Conservation (phyloP, 2,113 vertebrate genomes). For the Hippoglossus stenolepis region DNA sequence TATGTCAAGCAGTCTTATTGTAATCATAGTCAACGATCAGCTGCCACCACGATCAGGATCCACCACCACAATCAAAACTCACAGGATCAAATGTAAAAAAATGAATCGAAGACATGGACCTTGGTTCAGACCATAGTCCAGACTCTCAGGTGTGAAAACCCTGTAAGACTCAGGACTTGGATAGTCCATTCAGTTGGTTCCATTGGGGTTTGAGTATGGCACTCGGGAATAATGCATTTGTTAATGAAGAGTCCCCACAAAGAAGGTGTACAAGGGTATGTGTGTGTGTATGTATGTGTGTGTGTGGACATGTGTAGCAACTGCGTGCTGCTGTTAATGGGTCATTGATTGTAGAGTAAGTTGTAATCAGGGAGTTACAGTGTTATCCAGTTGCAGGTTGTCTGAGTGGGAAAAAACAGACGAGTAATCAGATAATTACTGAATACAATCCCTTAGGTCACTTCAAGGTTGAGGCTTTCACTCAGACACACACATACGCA, state of each 20-base stretch:
- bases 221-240: not conserved
- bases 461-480: slow-evolving; percentile 56
- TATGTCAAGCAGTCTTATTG: too few relatives aligned
- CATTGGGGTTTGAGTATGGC: not conserved
- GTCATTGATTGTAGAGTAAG: slow-evolving; percentile 69
- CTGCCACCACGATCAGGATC: too few relatives aligned
- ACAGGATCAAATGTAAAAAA: too few relatives aligned
- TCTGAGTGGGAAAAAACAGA: slow-evolving; percentile 59
- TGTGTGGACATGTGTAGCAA: slow-evolving; percentile 13
- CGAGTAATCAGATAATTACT: slow-evolving; percentile 77
- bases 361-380: slow-evolving; percentile 69
- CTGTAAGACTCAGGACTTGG: too few relatives aligned
- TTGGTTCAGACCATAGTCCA: too few relatives aligned
- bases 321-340: slow-evolving; percentile 44
- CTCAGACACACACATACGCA: not conserved
- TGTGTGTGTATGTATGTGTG: slow-evolving; percentile 7
- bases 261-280: not conserved
- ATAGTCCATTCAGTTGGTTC: too few relatives aligned
- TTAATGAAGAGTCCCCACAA: not conserved
- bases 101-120: too few relatives aligned
- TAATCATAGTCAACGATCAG: too few relatives aligned
- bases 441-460: slow-evolving; percentile 68
- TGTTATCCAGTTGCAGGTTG: slow-evolving; percentile 68
- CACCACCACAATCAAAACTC: too few relatives aligned
- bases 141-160: too few relatives aligned